A percentile compares a stretch with the other conserved stretches of the same genome.
Evolutionary conservation across 2,113 vertebrate species (phyloP).

Genomic region (Panthera leo): DNA sequence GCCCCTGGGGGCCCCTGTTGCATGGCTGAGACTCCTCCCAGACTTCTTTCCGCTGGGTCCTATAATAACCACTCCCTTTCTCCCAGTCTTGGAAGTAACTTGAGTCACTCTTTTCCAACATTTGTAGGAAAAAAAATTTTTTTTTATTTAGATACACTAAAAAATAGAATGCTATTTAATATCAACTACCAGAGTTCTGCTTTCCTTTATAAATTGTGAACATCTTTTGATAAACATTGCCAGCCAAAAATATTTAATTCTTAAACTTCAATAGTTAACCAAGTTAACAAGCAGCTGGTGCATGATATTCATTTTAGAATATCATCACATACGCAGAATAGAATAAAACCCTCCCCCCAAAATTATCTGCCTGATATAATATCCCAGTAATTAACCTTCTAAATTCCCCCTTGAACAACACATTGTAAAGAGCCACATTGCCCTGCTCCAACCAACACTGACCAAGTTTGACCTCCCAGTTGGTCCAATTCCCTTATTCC

Average conservation of each 20-base stretch:
- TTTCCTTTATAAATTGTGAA: background rate
- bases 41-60: background rate
- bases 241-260: slow-evolving; percentile 8
- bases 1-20: too few relatives aligned
- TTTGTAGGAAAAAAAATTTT: background rate
- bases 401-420: background rate
- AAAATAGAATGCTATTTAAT: background rate
- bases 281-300: background rate
- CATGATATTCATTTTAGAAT: background rate
- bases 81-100: background rate
- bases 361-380: background rate
- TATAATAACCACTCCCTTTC: background rate
- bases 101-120: background rate
- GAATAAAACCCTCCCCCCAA: background rate
- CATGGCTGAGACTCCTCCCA: background rate
- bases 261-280: slow-evolving; percentile 9
- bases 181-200: background rate
- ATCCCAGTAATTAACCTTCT: background rate
- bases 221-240: slow-evolving; percentile 5
- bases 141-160: background rate
- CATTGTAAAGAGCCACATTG: background rate
- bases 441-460: background rate
- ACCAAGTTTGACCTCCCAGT: background rate
- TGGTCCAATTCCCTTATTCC: background rate
- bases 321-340: background rate